Conservation (phyloP, 2,797 vertebrate species). For the Diplodus sargus region DNA sequence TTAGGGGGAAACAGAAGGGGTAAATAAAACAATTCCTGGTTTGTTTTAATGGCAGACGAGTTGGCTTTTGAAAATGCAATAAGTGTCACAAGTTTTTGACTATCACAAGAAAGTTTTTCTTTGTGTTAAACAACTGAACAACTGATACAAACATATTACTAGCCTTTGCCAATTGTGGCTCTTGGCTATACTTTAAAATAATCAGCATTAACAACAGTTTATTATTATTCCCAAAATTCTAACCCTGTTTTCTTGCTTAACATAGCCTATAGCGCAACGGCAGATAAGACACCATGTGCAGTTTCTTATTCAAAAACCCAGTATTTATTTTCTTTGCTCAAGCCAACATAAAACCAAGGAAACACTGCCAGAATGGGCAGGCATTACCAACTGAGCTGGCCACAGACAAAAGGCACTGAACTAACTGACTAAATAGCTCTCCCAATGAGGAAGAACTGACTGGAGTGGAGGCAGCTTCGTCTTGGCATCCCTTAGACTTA, state of each 20-base stretch:
- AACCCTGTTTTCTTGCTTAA: neutral
- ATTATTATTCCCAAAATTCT: neutral
- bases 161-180: neutral
- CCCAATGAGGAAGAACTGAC: neutral
- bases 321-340: neutral
- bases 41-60: slow-evolving; percentile 5
- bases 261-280: neutral
- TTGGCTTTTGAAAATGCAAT: neutral
- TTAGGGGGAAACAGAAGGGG: slow-evolving; percentile 29
- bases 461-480: neutral
- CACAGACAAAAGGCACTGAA: neutral
- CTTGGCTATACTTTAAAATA: neutral
- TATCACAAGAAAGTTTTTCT: neutral
- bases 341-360: slow-evolving; percentile 8
- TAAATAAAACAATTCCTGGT: slow-evolving; percentile 22
- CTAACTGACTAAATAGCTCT: slow-evolving; percentile 1
- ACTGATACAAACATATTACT: neutral
- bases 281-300: neutral
- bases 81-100: slow-evolving; percentile 19
- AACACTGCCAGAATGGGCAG: slow-evolving; percentile 6
- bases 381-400: slow-evolving; percentile 1
- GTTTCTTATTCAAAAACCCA: neutral
- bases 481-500: neutral
- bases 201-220: neutral
- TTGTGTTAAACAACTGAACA: neutral